Conservation (phyloP, 2,888 invertebrate species). For the Calameuta idolon region DNA sequence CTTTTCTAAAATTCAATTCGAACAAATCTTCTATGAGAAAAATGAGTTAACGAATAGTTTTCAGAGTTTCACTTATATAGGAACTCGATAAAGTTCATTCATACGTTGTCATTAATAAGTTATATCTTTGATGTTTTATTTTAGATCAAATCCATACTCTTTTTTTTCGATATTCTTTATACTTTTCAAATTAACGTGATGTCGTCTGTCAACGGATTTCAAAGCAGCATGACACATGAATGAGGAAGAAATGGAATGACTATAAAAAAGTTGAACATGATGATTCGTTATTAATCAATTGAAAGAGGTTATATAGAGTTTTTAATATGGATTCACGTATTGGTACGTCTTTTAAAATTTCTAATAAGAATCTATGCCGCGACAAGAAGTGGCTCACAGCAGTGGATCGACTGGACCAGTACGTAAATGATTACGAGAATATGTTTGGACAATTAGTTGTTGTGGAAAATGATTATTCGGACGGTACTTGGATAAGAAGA, state of each 20-base stretch:
- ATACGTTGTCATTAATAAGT: background rate
- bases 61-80: too few species aligned
- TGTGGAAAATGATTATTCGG: background rate
- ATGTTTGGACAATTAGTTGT: background rate
- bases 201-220: background rate
- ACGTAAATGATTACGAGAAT: background rate
- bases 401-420: conserved; percentile 1
- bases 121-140: background rate
- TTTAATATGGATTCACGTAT: background rate
- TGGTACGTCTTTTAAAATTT: background rate
- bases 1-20: background rate
- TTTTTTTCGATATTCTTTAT: background rate
- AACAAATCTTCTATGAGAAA: too few species aligned
- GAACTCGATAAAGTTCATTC: background rate
- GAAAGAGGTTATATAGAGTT: background rate
- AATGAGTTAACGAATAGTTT: too few species aligned
- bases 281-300: background rate
- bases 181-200: too few species aligned
- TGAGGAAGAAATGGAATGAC: background rate
- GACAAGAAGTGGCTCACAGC: background rate
- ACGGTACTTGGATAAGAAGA: background rate
- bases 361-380: background rate
- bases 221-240: background rate
- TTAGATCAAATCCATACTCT: background rate
- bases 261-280: background rate